Percentiles rank a stretch among this genome's conserved stretches.
phyloP scores from a whole-genome alignment of 2,113 vertebrate genomes.

The Sula dactylatra region DNA sequence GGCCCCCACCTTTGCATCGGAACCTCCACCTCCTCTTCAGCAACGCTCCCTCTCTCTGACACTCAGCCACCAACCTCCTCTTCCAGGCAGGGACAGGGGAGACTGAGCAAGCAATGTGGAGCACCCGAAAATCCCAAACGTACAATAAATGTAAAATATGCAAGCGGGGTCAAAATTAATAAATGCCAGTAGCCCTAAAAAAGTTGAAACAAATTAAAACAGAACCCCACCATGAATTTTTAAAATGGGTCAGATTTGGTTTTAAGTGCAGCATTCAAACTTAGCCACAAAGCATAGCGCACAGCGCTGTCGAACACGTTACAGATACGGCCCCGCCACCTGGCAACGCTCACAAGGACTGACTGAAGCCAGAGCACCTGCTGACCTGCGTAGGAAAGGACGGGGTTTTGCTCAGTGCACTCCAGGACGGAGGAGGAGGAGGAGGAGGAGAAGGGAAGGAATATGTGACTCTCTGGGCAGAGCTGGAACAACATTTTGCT shows the following conservation, averaged over 20 bases:
- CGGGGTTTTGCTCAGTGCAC: background rate
- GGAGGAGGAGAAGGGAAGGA: background rate
- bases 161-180: background rate
- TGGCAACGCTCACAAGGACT: background rate
- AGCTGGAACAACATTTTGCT: background rate
- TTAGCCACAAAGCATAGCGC: fast-evolving
- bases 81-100: background rate
- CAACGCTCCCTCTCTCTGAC: background rate
- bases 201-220: background rate
- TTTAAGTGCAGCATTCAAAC: background rate
- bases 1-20: no score
- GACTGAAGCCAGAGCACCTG: background rate
- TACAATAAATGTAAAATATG: background rate
- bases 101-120: background rate
- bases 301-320: fast-evolving
- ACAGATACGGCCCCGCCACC: background rate
- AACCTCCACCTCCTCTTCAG: background rate
- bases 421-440: background rate
- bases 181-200: background rate
- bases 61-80: background rate
- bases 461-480: background rate
- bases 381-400: background rate
- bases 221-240: background rate
- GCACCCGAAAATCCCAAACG: background rate
- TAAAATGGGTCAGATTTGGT: background rate